phyloP scores from a whole-genome alignment of 1,140 invertebrate species.

The Zeugodacus cucurbitae region DNA sequence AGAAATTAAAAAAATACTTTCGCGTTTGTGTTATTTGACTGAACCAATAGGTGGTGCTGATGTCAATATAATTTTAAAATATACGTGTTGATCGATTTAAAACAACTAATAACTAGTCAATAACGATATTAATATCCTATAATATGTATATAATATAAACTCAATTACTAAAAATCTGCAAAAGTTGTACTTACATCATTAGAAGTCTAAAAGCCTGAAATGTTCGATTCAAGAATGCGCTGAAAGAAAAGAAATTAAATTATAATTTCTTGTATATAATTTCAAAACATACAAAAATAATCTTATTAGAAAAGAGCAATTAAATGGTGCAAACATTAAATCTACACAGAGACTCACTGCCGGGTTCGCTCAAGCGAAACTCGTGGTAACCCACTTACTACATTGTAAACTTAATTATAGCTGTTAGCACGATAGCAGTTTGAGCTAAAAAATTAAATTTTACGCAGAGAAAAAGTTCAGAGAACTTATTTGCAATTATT shows the following conservation, averaged over 20 bases:
- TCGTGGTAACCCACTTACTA: background rate
- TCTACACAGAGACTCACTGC: background rate
- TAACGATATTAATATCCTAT: too few species aligned
- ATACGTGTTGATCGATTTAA: too few species aligned
- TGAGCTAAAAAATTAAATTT: background rate
- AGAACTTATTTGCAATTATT: background rate
- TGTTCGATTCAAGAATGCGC: background rate
- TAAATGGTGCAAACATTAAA: background rate
- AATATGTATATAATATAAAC: too few species aligned
- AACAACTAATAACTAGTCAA: too few species aligned
- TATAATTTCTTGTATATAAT: background rate
- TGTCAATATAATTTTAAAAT: too few species aligned
- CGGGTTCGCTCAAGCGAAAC: background rate
- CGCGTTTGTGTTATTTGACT: too few species aligned
- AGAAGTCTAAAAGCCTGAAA: background rate
- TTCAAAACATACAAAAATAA: too few species aligned
- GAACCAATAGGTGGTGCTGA: too few species aligned
- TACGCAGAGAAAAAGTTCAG: background rate
- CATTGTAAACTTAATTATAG: constrained; percentile 19
- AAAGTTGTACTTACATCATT: background rate
- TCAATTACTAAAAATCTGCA: too few species aligned
- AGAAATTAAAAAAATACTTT: too few species aligned
- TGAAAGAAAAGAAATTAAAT: background rate
- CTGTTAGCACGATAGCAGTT: background rate
- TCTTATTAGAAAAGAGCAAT: background rate